Conservation (phyloP, 2,797 vertebrate species). For the Kryptopterus vitreolus region DNA sequence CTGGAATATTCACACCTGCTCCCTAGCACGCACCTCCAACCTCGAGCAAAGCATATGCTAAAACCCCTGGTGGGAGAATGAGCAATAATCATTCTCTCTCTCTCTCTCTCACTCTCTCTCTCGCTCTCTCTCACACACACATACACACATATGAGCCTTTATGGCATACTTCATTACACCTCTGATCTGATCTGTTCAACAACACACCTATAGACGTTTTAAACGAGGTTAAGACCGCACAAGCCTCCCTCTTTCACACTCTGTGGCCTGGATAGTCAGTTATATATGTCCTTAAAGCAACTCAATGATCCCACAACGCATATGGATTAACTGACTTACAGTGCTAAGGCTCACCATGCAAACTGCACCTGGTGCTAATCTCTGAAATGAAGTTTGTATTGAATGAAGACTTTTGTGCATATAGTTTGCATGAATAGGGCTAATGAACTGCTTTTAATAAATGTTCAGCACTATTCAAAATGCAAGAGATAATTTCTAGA, state of each 20-base stretch:
- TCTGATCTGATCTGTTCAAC: conserved; percentile 41
- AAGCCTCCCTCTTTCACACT: conserved; percentile 34
- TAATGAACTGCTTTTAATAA: too few relatives aligned
- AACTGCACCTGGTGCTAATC: not conserved
- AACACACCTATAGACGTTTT: conserved; percentile 19
- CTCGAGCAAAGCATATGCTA: conserved; percentile 27
- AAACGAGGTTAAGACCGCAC: conserved; percentile 37
- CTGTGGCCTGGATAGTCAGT: not conserved
- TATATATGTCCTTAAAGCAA: not conserved
- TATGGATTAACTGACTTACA: not conserved
- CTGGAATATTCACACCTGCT: conserved; percentile 74
- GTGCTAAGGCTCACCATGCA: not conserved
- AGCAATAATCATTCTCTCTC: not conserved
- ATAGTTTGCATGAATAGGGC: not conserved
- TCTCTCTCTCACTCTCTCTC: not conserved
- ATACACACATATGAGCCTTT: conserved; percentile 4
- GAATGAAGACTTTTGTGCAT: not conserved
- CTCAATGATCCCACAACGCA: not conserved
- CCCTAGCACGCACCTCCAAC: conserved; percentile 29
- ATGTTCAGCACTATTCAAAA: too few relatives aligned
- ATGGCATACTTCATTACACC: conserved; percentile 62
- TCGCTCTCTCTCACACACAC: not conserved
- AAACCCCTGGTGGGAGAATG: conserved; percentile 57
- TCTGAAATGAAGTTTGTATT: not conserved
- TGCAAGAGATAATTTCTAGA: too few relatives aligned